These are phyloP conservation scores for Chouioia cunea DNA, from an alignment of 2,888 invertebrate genomes.

Conservation along the genomic window DNA sequence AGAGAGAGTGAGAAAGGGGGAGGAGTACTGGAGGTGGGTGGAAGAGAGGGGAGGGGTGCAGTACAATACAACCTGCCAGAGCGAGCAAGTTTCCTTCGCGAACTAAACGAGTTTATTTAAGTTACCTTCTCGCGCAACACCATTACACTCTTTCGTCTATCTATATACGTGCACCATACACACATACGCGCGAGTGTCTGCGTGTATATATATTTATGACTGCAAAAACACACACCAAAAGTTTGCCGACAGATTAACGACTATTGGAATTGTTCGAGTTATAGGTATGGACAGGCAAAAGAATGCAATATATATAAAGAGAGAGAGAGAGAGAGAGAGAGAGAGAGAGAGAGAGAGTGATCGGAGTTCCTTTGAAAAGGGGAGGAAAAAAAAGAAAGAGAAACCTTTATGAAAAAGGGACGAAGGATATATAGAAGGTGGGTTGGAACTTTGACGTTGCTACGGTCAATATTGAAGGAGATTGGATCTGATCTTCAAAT, in stretches of 20 bases:
- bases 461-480: constrained; percentile 54
- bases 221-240: constrained; percentile 56
- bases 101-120: constrained; percentile 68
- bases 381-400: constrained; percentile 15
- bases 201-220: not conserved
- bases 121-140: constrained; percentile 61
- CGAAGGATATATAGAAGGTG: constrained; percentile 23
- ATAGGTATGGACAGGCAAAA: constrained; percentile 48
- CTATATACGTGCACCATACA: constrained; percentile 41
- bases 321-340: constrained; percentile 8
- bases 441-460: constrained; percentile 44
- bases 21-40: not conserved
- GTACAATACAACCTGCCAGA: constrained; percentile 63
- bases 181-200: constrained; percentile 39
- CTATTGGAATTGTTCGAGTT: constrained; percentile 65
- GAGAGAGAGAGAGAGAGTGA: constrained; percentile 12
- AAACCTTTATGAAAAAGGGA: constrained; percentile 19
- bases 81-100: constrained; percentile 48
- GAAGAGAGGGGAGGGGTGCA: constrained; percentile 50
- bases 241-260: constrained; percentile 65
- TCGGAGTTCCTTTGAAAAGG: not conserved
- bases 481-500: constrained; percentile 54
- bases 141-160: constrained; percentile 35
- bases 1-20: not conserved
- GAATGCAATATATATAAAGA: constrained; percentile 26